phyloP scores from a whole-genome alignment of 2,113 vertebrate species.

The Solea senegalensis region DNA sequence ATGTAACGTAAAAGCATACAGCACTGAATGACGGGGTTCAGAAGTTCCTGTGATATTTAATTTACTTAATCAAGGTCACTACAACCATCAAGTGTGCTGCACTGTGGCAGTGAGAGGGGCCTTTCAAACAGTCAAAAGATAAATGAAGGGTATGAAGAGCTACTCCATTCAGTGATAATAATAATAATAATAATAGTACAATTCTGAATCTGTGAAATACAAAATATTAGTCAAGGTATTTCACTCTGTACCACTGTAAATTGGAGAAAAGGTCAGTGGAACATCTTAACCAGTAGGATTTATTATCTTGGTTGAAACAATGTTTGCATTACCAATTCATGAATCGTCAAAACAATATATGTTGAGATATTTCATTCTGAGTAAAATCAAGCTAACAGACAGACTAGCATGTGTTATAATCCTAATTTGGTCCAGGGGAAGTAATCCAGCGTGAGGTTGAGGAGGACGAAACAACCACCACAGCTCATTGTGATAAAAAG shows the following conservation, averaged over 20 bases:
- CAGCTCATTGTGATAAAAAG: neutral
- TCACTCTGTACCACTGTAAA: too few relatives aligned
- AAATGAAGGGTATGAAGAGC: neutral
- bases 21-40: slow-evolving; percentile 1
- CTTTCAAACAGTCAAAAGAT: neutral
- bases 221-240: too few relatives aligned
- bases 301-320: too few relatives aligned
- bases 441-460: neutral
- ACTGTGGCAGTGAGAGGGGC: neutral
- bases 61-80: neutral
- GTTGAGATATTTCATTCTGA: neutral
- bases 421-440: neutral
- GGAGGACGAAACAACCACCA: neutral
- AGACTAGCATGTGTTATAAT: neutral
- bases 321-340: too few relatives aligned
- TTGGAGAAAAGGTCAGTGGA: too few relatives aligned
- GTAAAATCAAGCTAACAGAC: neutral
- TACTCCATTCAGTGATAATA: too few relatives aligned
- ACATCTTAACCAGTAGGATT: too few relatives aligned
- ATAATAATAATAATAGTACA: too few relatives aligned
- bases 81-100: neutral
- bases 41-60: neutral
- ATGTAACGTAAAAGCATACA: slow-evolving; percentile 4
- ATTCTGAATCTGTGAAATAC: too few relatives aligned
- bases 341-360: too few relatives aligned